Base-by-base conservation (phyloP, 2,888 invertebrate genomes). In the Melinopterus prodromus region DNA sequence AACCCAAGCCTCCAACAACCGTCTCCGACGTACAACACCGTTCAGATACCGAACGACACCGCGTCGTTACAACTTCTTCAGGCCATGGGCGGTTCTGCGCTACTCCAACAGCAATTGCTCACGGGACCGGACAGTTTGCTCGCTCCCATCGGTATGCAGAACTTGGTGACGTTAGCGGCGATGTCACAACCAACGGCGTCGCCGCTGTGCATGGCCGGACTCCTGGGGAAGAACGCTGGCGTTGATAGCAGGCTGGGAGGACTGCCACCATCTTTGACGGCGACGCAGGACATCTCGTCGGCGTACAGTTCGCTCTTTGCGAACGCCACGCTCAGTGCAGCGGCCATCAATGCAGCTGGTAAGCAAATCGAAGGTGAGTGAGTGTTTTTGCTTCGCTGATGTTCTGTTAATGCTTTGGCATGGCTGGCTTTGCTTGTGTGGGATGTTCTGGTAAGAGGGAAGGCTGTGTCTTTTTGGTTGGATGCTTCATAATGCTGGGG, bases 341-440 rank as follows among this genome's bases (percentile, higher is more conserved):
- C 94, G 6, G 95, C 95, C 37, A 90, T 91, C 70, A 90, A 91
- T 35, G 91, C 91, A 77, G 95, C 95, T 82, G 96, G 95, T 82
- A 98, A 98, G 90, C 98, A 98, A 90, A 95, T 97, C 86, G 98
- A 98, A 92, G 96, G 94, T 94, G 89, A 88, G 89, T 83, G 82
- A 53, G 37, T 69, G 36, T 16, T 16, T 16, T 71, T 71, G 71
- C 26, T 26, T 26, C 26, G 26, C 26, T 26, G 26, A 26, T 26
- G 26, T 26, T 26, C 26, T 26, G 26, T 26, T 26, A 26, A 26
- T 26, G 26, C 26, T 26, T 26, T 26, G 26, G 26, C 26, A 26
- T 26, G 26, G 26, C 26, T 26, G 26, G 26, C 26, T 26, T 26
- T 26, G 26, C 26, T 26, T 26, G 26, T 26, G 26, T 26, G 26